phyloP scores from a whole-genome alignment of 2,888 invertebrate species.

The Lasioglossum leucozonium region DNA sequence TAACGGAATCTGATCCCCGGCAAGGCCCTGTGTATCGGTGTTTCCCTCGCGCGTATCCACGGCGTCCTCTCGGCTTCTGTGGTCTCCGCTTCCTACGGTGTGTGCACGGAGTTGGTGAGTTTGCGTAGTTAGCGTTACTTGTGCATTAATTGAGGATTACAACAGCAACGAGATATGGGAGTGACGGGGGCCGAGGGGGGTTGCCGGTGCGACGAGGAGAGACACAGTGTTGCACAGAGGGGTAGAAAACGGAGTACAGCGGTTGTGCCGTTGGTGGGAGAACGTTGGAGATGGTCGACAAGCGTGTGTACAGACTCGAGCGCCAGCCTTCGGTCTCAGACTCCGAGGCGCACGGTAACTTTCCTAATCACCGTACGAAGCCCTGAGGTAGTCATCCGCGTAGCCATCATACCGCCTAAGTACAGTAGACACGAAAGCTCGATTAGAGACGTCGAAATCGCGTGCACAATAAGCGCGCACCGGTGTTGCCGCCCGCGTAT shows the following conservation, averaged over 20 bases:
- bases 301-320: constrained; percentile 64
- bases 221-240: constrained; percentile 4
- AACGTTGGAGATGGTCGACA: constrained; percentile 63
- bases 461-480: constrained; percentile 72
- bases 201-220: neutral
- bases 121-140: constrained; percentile 75
- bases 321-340: constrained; percentile 65
- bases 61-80: constrained; percentile 59
- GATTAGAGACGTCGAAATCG: constrained; percentile 78
- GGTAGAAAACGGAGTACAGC: neutral
- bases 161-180: constrained; percentile 72
- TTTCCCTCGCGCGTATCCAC: constrained; percentile 46
- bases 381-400: constrained; percentile 75
- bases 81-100: constrained; percentile 55
- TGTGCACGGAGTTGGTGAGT: constrained; percentile 71
- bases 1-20: constrained; percentile 58
- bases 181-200: constrained; percentile 12
- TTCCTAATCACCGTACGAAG: constrained; percentile 77
- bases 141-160: constrained; percentile 79
- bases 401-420: constrained; percentile 73
- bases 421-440: constrained; percentile 78
- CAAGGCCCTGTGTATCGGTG: constrained; percentile 26
- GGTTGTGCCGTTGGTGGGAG: neutral
- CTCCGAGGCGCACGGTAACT: constrained; percentile 75
- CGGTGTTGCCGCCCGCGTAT: neutral